A percentile compares a stretch with the other conserved stretches of the same genome.
Conservation (phyloP, 2,797 vertebrate species). For the Melanotaenia nigrans region DNA sequence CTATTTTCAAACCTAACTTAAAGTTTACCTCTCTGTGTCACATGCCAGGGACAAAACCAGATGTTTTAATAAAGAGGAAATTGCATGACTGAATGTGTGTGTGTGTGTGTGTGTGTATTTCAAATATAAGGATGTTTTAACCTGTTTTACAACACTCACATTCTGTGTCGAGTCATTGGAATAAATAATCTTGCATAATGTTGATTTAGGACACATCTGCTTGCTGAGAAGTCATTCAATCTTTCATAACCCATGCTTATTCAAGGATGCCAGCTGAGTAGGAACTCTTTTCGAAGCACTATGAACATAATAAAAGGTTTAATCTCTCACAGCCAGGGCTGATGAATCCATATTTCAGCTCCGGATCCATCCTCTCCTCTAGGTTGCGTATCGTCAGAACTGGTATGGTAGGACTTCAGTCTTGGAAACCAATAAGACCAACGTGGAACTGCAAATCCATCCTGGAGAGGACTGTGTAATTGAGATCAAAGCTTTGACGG, state of each 20-base stretch:
- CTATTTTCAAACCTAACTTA: conserved; percentile 21
- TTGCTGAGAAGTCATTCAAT: too few relatives aligned
- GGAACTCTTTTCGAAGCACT: background rate
- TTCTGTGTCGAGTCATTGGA: conserved; percentile 12
- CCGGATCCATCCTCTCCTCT: conserved; percentile 13
- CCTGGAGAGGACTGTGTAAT: conserved; percentile 90
- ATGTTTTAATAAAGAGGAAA: conserved; percentile 13
- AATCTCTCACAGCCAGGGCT: background rate
- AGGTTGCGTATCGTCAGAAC: conserved; percentile 91
- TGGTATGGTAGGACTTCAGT: conserved; percentile 84
- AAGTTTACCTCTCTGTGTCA: background rate
- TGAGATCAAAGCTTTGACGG: conserved; percentile 89
- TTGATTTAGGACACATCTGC: too few relatives aligned
- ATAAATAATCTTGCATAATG: conserved; percentile 11
- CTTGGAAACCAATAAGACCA: conserved; percentile 90
- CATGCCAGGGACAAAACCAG: conserved; percentile 10
- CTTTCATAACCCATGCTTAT: too few relatives aligned
- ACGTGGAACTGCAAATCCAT: conserved; percentile 87
- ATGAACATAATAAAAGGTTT: conserved; percentile 8
- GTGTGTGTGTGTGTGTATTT: background rate
- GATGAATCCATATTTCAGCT: background rate
- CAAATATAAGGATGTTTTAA: conserved; percentile 3
- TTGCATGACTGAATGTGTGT: conserved; percentile 2
- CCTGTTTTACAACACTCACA: conserved; percentile 1
- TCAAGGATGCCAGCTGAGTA: too few relatives aligned